Base-by-base conservation (phyloP, 2,797 vertebrate species). In the Coregonus suidteri region DNA sequence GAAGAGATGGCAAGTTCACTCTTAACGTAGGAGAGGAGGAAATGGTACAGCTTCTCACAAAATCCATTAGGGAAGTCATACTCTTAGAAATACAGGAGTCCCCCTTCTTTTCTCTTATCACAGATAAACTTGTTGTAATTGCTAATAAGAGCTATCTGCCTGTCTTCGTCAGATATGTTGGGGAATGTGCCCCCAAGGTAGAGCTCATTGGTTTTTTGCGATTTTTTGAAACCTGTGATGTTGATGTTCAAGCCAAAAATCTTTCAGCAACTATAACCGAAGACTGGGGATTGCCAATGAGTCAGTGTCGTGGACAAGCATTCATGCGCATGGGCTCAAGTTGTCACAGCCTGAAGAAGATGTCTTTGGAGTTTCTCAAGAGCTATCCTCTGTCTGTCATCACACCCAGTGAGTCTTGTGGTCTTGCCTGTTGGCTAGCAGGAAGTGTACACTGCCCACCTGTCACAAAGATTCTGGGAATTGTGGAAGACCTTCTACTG, bases 281-380 rank as follows among this genome's bases (percentile, higher is more conserved):
- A 73, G 96, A 97, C 76, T 99, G 97, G 98, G 95, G 96, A 15
- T 86, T 99, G 25, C 97, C 96, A 18, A 97, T 99, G 97, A 94
- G 95, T 20, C 97, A 94, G 82, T 99, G 98, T 77, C 95, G 97
- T 52, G 97, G 97, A 47, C 98, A 99, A 82, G 97, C 98, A 0
- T 97, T 98, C 76, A 95, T 97, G 30, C 93, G 96, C 52, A 94
- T 96, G 75, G 96, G 96, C 41, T 94, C 93, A 3, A 95, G 95
- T 82, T 95, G 95, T 89, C 94, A 96, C 76, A 97, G 97, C 88
- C 95, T 99, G 86, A 97, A 98, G 91, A 92, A 95, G 75, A 95
- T 99, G 92, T 96, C 96, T 73, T 89, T 95, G 16, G 94, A 96
- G 85, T 93, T 99, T 72, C 89, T 98, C 74, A 92, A 95, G 76